These are phyloP conservation scores for Aurelia sp. DNA, from an alignment of 30 jellyfish, hydroid and myxozoan species.

Conservation along the genomic window DNA sequence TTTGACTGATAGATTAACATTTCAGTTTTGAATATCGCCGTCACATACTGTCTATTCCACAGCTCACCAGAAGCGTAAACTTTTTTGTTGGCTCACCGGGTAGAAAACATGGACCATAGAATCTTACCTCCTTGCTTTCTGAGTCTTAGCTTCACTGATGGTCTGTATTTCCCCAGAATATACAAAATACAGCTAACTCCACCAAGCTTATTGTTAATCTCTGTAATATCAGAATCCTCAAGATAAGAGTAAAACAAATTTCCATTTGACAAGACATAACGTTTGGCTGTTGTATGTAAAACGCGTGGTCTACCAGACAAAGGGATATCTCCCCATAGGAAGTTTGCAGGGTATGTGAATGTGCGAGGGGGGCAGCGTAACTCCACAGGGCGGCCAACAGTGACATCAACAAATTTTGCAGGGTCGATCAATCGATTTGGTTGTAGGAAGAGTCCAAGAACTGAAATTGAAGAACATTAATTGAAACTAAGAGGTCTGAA, in stretches of 20 bases:
- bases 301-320: slow-evolving; percentile 64
- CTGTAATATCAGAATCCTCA: slow-evolving; percentile 78
- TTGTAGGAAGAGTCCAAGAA: slow-evolving; percentile 68
- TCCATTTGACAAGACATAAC: slow-evolving; percentile 86
- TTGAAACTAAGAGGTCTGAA: too few relatives aligned
- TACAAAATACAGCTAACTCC: slow-evolving; percentile 84
- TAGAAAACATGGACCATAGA: too few relatives aligned
- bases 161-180: slow-evolving; percentile 77
- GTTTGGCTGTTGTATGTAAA: slow-evolving; percentile 42
- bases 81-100: too few relatives aligned
- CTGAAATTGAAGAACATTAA: slow-evolving; percentile 7
- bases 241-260: slow-evolving; percentile 69
- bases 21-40: too few relatives aligned
- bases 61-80: too few relatives aligned
- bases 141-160: slow-evolving; percentile 68
- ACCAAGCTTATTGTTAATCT: slow-evolving; percentile 50
- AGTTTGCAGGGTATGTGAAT: slow-evolving; percentile 71
- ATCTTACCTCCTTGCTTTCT: slow-evolving; percentile 79
- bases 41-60: too few relatives aligned
- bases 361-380: slow-evolving; percentile 77
- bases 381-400: slow-evolving; percentile 85
- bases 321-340: slow-evolving; percentile 84
- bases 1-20: too few relatives aligned
- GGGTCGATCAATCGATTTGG: slow-evolving; percentile 73
- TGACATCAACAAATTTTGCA: slow-evolving; percentile 40